These are phyloP conservation scores for Silurus aristotelis DNA, from an alignment of 2,797 vertebrate genomes.

Conservation along the genomic window DNA sequence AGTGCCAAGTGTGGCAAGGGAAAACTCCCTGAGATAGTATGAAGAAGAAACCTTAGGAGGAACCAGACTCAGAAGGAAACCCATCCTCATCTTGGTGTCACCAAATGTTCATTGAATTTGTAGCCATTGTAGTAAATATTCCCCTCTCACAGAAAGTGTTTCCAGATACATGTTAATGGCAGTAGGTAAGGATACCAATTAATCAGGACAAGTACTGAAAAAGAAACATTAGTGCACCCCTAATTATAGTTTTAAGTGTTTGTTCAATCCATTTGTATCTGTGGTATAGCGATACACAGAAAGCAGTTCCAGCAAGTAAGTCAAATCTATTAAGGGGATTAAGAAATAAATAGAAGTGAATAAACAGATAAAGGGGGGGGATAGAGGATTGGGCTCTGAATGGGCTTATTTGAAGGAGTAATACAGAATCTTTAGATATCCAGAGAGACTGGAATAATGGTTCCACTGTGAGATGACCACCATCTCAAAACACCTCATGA, in stretches of 20 bases:
- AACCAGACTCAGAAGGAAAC: too few relatives aligned
- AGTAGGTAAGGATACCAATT: background rate
- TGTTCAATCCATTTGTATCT: background rate
- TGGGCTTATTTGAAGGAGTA: too few relatives aligned
- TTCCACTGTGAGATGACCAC: background rate
- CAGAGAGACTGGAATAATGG: background rate
- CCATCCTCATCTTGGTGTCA: too few relatives aligned
- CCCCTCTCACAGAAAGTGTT: background rate
- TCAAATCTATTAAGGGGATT: background rate
- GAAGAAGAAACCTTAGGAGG: too few relatives aligned
- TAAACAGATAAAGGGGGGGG: too few relatives aligned
- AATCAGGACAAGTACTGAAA: background rate
- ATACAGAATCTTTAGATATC: background rate
- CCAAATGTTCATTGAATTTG: too few relatives aligned
- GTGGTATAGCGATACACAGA: background rate
- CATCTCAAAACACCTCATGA: background rate
- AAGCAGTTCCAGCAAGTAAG: background rate
- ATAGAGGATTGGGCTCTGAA: too few relatives aligned
- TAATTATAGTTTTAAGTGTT: background rate
- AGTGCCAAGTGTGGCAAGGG: too few relatives aligned
- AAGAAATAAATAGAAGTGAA: background rate
- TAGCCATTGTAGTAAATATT: background rate
- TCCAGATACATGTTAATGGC: background rate
- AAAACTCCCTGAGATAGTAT: too few relatives aligned
- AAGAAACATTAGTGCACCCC: background rate